A percentile compares a stretch with the other conserved stretches of the same genome.
Evolutionary conservation across 1,140 invertebrate species (phyloP).

Genomic region (Homarus americanus): DNA sequence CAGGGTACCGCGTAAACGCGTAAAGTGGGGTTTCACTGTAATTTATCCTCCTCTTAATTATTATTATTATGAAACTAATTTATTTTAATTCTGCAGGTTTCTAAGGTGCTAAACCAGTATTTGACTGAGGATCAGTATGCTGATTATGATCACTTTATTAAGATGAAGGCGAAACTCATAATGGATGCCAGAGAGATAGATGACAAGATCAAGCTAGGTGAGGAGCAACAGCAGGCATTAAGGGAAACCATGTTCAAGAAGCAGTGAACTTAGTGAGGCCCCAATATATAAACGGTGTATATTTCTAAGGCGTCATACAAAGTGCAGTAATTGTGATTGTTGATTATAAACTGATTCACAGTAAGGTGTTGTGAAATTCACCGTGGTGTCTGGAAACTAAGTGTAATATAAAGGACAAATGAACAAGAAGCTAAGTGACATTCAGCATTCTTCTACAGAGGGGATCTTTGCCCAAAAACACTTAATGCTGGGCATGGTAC

Average conservation of each 20-base stretch:
- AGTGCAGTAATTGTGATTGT: background rate
- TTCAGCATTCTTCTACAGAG: background rate
- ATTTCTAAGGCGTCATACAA: background rate
- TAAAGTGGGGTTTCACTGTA: too few relatives aligned
- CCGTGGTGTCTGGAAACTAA: background rate
- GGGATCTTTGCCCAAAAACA: background rate
- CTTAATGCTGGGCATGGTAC: too few relatives aligned
- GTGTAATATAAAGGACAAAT: background rate
- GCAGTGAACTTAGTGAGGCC: background rate
- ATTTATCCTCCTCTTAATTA: too few relatives aligned
- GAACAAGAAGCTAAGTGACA: background rate
- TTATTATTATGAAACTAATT: background rate
- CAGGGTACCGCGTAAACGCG: too few relatives aligned
- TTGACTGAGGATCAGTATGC: constrained; percentile 87
- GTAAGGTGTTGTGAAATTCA: background rate
- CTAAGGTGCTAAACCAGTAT: constrained; percentile 86
- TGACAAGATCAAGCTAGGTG: constrained; percentile 91
- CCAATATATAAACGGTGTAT: background rate
- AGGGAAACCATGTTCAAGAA: constrained; percentile 81
- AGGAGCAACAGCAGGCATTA: constrained; percentile 89
- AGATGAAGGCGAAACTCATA: constrained; percentile 94
- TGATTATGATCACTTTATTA: constrained; percentile 93
- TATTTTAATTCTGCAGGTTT: constrained; percentile 79
- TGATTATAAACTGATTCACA: background rate
- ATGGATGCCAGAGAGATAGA: constrained; percentile 91